Base-by-base conservation (phyloP, 2,888 invertebrate species). In the Drosophila barbarae region DNA sequence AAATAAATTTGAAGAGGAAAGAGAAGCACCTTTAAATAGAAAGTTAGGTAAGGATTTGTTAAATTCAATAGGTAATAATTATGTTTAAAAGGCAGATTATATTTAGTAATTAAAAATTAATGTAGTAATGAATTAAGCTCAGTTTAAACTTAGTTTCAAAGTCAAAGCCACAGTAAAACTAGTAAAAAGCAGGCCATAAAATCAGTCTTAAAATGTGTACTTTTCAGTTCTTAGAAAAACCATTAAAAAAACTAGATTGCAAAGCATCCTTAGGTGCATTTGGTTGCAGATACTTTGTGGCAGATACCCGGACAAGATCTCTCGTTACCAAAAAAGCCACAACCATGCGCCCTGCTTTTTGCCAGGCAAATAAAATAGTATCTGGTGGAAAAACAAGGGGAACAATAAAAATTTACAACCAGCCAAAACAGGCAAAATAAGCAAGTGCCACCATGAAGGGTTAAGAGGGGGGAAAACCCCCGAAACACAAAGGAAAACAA, bases 351-450 rank as follows among this genome's bases (percentile, higher is more conserved):
- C n/a, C n/a, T 18, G 46, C 46, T 41, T 13, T 18, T 26, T 51
- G 41, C 12, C 36, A 32, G 57, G 60, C 63, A 72, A 72, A 64
- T 57, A 71, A 54, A 72, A 61, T 60, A 65, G 50, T 53, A 54
- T 68, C 60, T 61, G 59, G 42, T 47, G 57, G 47, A 59, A 50
- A 65, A 72, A 69, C 71, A 72, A 69, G 84, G 58, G 67, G 74
- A 80, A 71, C 81, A 77, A 75, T 78, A 84, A 80, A 84, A 81
- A 74, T 84, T 71, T 84, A 84, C 84, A 84, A 76, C 68, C 72
- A 76, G 61, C 76, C 71, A 76, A 74, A 51, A 34, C 38, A 36
- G 63, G 49, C 39, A 42, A 52, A 65, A 53, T 46, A 39, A 64
- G 76, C 67, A 78, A 63, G 57, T 59, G 60, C 63, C 42, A 46